Base-by-base conservation (phyloP, 2,888 invertebrate species). In the Amiota mariae region DNA sequence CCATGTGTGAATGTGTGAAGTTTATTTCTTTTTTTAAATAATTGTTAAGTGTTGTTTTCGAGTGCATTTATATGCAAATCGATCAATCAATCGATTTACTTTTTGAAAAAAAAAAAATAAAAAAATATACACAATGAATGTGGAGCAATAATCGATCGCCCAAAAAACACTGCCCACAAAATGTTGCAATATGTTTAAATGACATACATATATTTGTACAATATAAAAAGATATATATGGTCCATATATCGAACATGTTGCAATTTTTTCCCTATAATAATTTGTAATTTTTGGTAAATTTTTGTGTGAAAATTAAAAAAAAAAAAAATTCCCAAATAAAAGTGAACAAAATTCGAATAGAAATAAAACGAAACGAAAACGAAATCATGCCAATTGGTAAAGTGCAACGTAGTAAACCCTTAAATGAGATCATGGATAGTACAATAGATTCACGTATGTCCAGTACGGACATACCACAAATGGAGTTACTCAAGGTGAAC, bases 401-500 rank as follows among this genome's bases (percentile, higher is more conserved):
- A 61, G 75, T 79, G 51, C 80, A 75, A 59, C 84, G 81, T 56
- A 11, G 20, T 11, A 12, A 11, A 75, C 76, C 79, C 0, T 76
- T 76, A 48, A 75, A 82, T 18, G 36, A 36, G 0, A 36, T 36
- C 2, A 78, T 86, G 80, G 86, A 87, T 66, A 84, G 87, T 73
- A 88, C 87, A 0, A 71, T 88, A 13, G 89, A 88, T 71, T 87
- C 89, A 54, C 85, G 87, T 2, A 86, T 88, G 79, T 88, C 89
- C 72, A 86, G 85, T 70, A 81, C 85, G 20, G 88, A 89, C 72
- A 82, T 90, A 76, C 89, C 90, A 9, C 87, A 90, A 80, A 90
- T 90, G 90, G 88, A 90, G 75, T 76, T 90, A 71, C 82, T 90
- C 13, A 88, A 90, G 77, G 86, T 90, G 73, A 89, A 89, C 76